Evolutionary conservation across 2,888 invertebrate species (phyloP), one percentile per base, ranked within the genome.

Genomic region (Macrosiphum euphorbiae): DNA sequence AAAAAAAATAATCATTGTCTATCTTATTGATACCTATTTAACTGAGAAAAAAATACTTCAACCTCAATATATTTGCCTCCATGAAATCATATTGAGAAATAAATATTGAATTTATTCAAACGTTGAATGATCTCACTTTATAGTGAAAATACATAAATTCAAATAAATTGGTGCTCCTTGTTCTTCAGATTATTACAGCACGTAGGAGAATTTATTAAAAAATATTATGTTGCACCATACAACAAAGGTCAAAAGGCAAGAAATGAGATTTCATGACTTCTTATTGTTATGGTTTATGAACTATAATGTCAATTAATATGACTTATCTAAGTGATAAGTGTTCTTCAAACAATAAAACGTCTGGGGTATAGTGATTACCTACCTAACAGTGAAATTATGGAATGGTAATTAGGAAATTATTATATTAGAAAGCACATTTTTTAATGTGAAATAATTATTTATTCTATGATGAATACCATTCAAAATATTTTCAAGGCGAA

Each of bases 381-480:
- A 92, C 4, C 26, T 41, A 91, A 67, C 50, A n/a, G 28, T 87
- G 3, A 86, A 47, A 92, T 87, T 61, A 47, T 50, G 16, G 44
- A 47, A 3, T 58, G n/a, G 61, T 86, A 61, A 92, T 61, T 61
- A 58, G 13, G 2, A 10, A 91, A 61, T 28, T 44, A 26, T 92
- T 44, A 26, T 92, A 78, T 20, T 35, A 78, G 20, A 0, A 35
- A 3, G 4, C 20, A 35, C n/a, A 35, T 85, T 86, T 86, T 26
- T 87, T 61, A 50, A 86, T 86, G 24, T 16, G 35, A 26, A 86
- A 86, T 35, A 85, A 58, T 92, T 52, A 78, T 44, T 24, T 52
- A 41, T 35, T 92, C 28, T 35, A 78, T 50, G n/a, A 96, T 96
- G 96, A 95, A 95, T 35, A 95, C 95, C n/a, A 96, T 96, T 95